Conservation (phyloP, 2,113 vertebrate genomes). For the Symphodus melops region DNA sequence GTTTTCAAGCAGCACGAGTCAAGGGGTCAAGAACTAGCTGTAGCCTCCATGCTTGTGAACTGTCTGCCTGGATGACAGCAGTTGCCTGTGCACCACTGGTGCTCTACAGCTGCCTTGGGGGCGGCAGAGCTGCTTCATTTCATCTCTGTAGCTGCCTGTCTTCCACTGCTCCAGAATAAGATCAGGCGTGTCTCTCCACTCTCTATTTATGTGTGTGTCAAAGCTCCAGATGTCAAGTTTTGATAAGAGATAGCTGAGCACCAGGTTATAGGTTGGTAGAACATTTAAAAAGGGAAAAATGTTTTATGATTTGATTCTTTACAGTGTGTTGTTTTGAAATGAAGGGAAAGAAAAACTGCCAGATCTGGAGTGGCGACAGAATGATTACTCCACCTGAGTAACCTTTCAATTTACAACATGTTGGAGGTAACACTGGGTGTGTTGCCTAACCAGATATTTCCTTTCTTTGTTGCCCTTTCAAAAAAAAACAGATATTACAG, state of each 20-base stretch:
- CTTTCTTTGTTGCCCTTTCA: background rate
- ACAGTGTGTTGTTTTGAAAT: background rate
- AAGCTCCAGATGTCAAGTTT: conserved; percentile 45
- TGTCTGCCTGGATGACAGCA: conserved; percentile 42
- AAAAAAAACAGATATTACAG: background rate
- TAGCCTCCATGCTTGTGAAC: conserved; percentile 8
- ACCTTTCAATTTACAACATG: background rate
- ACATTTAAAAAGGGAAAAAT: background rate
- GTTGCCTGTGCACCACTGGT: conserved; percentile 22
- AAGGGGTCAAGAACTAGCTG: conserved; percentile 34
- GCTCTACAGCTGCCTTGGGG: conserved; percentile 50
- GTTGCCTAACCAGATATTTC: background rate
- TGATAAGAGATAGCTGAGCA: conserved; percentile 29
- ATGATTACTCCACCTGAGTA: background rate
- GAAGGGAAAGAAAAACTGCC: background rate
- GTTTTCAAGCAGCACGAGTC: conserved; percentile 17
- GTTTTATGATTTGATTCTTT: background rate
- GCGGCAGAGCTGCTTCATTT: conserved; percentile 56
- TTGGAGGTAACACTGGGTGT: background rate
- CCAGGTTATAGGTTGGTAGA: conserved; percentile 5
- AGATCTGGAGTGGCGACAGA: background rate
- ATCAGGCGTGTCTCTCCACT: conserved; percentile 58
- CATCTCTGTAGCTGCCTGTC: conserved; percentile 54
- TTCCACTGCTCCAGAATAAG: conserved; percentile 43
- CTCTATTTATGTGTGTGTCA: conserved; percentile 65